Percentiles rank a stretch among this genome's conserved stretches.
Conservation (phyloP, 2,113 vertebrate species). For the Podarcis raffonei region DNA sequence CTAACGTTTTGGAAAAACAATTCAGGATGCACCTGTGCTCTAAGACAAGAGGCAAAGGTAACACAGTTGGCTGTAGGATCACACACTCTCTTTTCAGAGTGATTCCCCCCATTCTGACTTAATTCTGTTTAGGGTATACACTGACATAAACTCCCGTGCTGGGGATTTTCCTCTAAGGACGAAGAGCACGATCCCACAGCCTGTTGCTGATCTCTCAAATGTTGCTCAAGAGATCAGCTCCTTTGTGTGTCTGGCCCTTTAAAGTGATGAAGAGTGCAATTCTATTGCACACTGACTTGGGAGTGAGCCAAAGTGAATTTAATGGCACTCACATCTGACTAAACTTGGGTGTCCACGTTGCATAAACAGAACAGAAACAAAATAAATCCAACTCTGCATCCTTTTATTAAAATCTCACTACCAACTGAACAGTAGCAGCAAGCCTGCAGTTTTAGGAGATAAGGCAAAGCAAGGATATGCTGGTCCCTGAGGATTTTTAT, state of each 20-base stretch:
- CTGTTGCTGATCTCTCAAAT: neutral
- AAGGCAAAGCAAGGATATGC: conserved; percentile 83
- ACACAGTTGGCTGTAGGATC: neutral
- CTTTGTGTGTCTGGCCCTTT: neutral
- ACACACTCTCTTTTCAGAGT: neutral
- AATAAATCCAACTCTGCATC: conserved; percentile 33
- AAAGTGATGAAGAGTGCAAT: neutral
- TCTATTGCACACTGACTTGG: neutral
- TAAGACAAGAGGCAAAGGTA: neutral
- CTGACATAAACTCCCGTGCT: neutral
- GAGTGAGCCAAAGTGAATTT: neutral
- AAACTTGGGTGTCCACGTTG: neutral
- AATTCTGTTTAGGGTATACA: neutral
- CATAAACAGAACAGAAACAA: neutral
- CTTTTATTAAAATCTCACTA: conserved; percentile 26
- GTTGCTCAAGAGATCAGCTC: neutral
- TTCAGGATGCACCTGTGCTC: conserved; percentile 25
- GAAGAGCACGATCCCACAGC: neutral
- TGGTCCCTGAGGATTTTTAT: conserved; percentile 82
- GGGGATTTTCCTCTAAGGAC: neutral
- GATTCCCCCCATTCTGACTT: neutral
- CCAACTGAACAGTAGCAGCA: conserved; percentile 35
- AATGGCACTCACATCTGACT: neutral
- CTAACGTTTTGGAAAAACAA: conserved; percentile 31
- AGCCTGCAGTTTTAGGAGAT: conserved; percentile 62